These are phyloP conservation scores for Cheilosia vulpina DNA, from an alignment of 2,888 invertebrate genomes.

Conservation along the genomic window DNA sequence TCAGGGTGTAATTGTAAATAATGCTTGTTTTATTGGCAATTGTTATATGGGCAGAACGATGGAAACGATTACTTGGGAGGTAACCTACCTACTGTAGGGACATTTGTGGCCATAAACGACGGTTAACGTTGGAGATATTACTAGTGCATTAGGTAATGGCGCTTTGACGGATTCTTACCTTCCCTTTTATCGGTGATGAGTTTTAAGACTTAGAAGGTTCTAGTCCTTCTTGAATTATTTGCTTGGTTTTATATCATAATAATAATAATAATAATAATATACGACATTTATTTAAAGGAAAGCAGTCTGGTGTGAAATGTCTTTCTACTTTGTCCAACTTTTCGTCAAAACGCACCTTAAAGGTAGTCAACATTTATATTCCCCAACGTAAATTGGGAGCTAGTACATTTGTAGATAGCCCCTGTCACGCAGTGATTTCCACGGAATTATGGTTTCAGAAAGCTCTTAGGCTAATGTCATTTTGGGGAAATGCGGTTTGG, in stretches of 20 bases:
- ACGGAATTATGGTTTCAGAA: no score
- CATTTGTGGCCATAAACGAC: conserved; percentile 15
- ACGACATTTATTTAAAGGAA: no score
- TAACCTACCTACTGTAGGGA: not conserved
- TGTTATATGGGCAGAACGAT: conserved; percentile 14
- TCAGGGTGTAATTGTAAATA: conserved; percentile 35
- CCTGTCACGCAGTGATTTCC: no score
- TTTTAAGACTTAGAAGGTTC: not conserved
- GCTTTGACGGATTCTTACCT: not conserved
- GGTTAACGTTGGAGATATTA: conserved; percentile 2
- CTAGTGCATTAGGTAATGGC: conserved; percentile 5
- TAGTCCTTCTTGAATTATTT: not conserved
- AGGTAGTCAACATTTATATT: no score
- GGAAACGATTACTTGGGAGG: conserved; percentile 15
- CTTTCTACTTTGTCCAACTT: no score
- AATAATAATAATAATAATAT: no score
- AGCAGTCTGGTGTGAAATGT: no score
- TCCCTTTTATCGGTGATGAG: not conserved
- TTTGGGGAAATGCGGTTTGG: no score
- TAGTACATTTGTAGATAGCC: no score
- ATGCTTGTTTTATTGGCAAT: conserved; percentile 44
- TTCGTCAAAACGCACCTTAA: no score
- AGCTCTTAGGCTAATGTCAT: no score
- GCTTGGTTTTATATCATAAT: not conserved
- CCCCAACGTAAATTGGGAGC: no score